Base-by-base conservation (phyloP, 1,140 invertebrate species). In the Formica selysi region DNA sequence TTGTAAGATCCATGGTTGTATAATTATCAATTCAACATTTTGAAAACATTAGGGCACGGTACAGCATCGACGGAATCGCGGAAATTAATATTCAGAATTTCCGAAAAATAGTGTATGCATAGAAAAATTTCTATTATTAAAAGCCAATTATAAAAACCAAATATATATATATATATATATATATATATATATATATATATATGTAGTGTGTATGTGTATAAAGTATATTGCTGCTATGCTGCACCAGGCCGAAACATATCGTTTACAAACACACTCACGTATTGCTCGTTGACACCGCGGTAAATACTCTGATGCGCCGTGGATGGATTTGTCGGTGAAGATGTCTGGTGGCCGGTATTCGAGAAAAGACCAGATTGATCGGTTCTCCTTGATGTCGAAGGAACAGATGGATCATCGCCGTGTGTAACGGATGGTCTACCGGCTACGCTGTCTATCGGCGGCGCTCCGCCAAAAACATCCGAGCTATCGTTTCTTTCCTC, bases 341-440 rank as follows among this genome's bases (percentile, higher is more conserved):
- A 85, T n/a, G 80, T 83, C 22, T 67, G 11, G 54, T 88, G 85
- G 76, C 11, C 59, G 19, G 86, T 76, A 38, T 86, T 70, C 11
- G 74, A 86, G 87, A 86, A 81, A 32, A 74, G 73, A 76, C 76
- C 38, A 6, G 81, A 22, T 7, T 61, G 87, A 26, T 92, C 90
- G 16, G 88, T 71, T 81, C 93, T 91, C 44, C 90, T 91, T 8
- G 93, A 94, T 0, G 94, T 93, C 11, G 94, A 94, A 13, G 94
- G 92, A 26, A 87, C 62, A 38, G 91, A 88, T 29, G 68, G 86
- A 29, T 94, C 93, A 10, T 89, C 89, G 48, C 91, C 87, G 44
- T 87, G 87, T 10, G 70, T 81, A 68, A 79, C 86, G 1, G 81
- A 89, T 0, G 89, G 67, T 86, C 88, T 89, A 65, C 86, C 91